Base-by-base conservation (phyloP, 2,888 invertebrate species). In the Cantharis rustica region DNA sequence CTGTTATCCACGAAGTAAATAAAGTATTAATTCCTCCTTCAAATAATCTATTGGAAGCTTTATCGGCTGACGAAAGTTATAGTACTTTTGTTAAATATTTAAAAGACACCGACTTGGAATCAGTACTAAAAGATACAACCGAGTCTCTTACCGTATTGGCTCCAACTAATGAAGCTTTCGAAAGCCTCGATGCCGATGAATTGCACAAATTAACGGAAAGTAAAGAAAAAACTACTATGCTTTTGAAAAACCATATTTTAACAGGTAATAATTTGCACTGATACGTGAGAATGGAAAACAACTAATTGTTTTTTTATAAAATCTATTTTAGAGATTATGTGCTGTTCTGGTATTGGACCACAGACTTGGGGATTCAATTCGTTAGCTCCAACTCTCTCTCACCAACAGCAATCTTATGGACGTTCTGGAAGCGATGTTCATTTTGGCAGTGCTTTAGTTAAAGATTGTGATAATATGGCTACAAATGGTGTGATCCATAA, bases 1-100 rank as follows among this genome's bases (percentile, higher is more conserved):
- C 93, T 0, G 90, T 92, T 10, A 87, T 94, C 16, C 93, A 94
- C 83, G 90, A 93, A 83, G 89, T 94, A 1, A 92, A 93, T 83
- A 90, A 90, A 81, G 88, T 92, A 16, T 85, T 93, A 27, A 82
- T 89, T 1, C 91, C 91, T 5, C 90, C 91, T 1, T 86, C 87
- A 27, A 86, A 88, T 20, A 89, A 87, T 26, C 85, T 92, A 7
- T 81, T 90, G 71, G 90, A 91, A 69, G 85, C 89, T n/a, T 86
- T 92, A 15, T 84, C 87, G 68, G 83, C 80, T 1, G 87, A 89
- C 78, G 85, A 86, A 20, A 88, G 88, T 75, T 89, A 89, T 81
- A 87, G 88, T 13, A 89, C 88, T 61, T 86, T 91, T 69, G 86
- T 86, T 61, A 83, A 88, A 63, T 83, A 91, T 13, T 82, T 88